Conservation (phyloP, 2,113 vertebrate genomes). For the Catharus bicknelli region DNA sequence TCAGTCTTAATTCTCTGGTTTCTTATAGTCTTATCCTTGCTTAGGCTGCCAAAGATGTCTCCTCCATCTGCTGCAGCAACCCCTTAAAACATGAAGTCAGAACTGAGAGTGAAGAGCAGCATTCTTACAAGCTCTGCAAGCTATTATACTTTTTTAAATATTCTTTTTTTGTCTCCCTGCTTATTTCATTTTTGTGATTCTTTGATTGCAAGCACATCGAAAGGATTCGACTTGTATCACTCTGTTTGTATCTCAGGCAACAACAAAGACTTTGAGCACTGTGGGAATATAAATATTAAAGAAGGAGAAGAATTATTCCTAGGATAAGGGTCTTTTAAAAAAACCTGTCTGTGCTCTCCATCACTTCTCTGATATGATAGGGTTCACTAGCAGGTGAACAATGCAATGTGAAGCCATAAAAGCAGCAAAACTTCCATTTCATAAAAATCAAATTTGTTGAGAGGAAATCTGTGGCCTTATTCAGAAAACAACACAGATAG, state of each 20-base stretch:
- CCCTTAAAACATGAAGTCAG: background rate
- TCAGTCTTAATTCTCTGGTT: background rate
- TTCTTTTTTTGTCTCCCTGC: background rate
- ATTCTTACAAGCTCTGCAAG: background rate
- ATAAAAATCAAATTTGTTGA: background rate
- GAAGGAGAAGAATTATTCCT: conserved; percentile 11
- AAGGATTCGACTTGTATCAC: background rate
- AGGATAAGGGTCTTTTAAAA: background rate
- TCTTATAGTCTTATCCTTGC: background rate
- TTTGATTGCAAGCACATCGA: background rate
- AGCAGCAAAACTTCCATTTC: background rate
- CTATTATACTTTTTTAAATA: background rate
- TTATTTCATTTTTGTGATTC: background rate
- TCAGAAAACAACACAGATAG: background rate
- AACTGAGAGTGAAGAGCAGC: background rate
- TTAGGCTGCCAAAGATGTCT: background rate
- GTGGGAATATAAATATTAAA: conserved; percentile 23
- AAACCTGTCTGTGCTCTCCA: background rate
- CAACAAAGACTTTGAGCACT: background rate
- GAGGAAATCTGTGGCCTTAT: background rate
- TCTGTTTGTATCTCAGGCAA: background rate
- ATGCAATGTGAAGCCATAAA: background rate
- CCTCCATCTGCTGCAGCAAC: background rate
- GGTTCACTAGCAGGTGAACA: conserved; percentile 16
- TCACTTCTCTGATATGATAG: background rate